These are phyloP conservation scores for Lichenostomus cassidix DNA, from an alignment of 2,113 vertebrate genomes.

Conservation along the genomic window DNA sequence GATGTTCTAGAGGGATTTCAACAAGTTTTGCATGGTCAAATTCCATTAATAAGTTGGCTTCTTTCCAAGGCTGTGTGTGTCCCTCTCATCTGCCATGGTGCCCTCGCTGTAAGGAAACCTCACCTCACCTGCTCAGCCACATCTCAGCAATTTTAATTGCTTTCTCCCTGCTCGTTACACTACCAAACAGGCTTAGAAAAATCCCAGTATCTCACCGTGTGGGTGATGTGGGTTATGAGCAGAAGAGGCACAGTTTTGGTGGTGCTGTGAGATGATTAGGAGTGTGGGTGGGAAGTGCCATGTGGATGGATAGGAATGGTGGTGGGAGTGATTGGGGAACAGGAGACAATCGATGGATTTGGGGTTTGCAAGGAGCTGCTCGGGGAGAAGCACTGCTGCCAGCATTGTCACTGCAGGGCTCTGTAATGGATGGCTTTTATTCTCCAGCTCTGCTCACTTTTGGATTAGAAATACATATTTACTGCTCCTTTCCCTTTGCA, in stretches of 20 bases:
- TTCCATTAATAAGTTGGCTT: constrained; percentile 72
- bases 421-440: not conserved
- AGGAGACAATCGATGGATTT: not conserved
- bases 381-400: not conserved
- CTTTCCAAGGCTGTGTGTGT: constrained; percentile 55
- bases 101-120: constrained; percentile 58
- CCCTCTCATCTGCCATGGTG: constrained; percentile 54
- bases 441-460: not conserved
- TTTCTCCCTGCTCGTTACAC: constrained; percentile 47
- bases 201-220: not conserved
- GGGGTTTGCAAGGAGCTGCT: not conserved
- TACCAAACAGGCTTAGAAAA: constrained; percentile 34
- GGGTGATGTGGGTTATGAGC: not conserved
- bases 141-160: constrained; percentile 63
- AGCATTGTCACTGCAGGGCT: not conserved
- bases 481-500: not conserved
- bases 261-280: not conserved
- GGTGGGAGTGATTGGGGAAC: not conserved
- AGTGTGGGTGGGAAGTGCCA: not conserved
- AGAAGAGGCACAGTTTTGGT: not conserved
- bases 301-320: not conserved
- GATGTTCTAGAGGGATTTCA: constrained; percentile 65
- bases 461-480: not conserved
- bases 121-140: constrained; percentile 59
- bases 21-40: constrained; percentile 75